Evolutionary conservation across 2,888 invertebrate species (phyloP), one percentile per base, ranked within the genome.

Genomic region (Apamea crenata): DNA sequence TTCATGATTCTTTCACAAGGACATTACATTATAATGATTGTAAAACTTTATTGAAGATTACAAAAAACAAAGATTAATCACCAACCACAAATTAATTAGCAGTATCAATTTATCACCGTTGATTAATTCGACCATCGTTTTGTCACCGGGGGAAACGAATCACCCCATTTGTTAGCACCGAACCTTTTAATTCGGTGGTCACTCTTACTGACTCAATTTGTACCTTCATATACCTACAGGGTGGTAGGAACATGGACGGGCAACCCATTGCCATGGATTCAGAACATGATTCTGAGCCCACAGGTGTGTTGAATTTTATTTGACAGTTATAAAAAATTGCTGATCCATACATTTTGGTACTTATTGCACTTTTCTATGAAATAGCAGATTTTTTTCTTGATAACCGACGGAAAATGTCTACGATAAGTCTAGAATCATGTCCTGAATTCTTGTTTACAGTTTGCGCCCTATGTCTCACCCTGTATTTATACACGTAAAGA

Each of bases 101-200:
- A n/a, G 7, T 32, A 56, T 68, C 56, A 68, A 80, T 83, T 79
- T 68, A 72, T 83, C 84, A 74, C 63, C n/a, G 14, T 74, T 75
- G 82, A 82, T 84, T 81, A 70, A 84, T 77, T 66, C 0, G 10
- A 14, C 74, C 74, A 32, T 56, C 74, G 29, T 29, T 29, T 56
- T 74, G 56, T 75, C 56, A 56, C 74, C 76, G 25, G 14, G 66
- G 40, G 36, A 56, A 50, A 78, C 29, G 29, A 12, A 72, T 29
- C 67, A 56, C 73, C 77, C 66, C 53, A 68, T 72, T 68, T 72
- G 74, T 77, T 16, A 61, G 73, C n/a, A 18, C 21, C n/a, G 71
- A 29, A n/a, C 44, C 53, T 74, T 69, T 77, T 74, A 74, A 77
- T 82, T 67, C 68, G 73, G 8, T 65, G 74, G 73, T 53, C 67